Evolutionary conservation across 2,797 vertebrate genomes (phyloP), one percentile per base, ranked within the genome.

Genomic region (Enteromius argenteus): DNA sequence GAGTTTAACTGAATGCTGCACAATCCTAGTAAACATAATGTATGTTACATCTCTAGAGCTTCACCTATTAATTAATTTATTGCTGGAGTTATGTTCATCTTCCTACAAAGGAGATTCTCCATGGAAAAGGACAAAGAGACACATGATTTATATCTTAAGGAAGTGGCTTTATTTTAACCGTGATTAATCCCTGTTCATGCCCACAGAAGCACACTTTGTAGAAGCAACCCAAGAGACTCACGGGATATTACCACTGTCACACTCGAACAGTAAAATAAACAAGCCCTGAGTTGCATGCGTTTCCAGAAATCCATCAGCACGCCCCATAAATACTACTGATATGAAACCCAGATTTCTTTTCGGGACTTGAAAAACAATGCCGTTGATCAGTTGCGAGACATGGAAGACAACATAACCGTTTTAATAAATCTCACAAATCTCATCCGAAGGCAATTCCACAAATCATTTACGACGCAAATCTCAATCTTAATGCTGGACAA

Each of bases 71-170:
- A 79, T 92, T 90, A 87, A 89, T 91, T 91, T 49, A 49, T 94
- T 92, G 89, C 90, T 88, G 79, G 87, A 92, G 90, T 93, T 90
- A 92, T 91, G 90, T 92, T 92, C 89, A 92, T 89, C 85, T 89
- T 44, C 19, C 27, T 2, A 51, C 21, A 82, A 73, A 75, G 44
- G 30, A 56, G 30, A 56, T 32, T 44, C n/a, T 67, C 32, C 13
- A 21, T 7, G 51, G 62, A 60, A 81, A 67, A 32, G 60, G 44
- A 39, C n/a, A 39, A 83, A 67, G 49, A 76, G 21, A 42, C 72
- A 68, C 37, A 21, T 19, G 27, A 21, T 35, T 32, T 82, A 56
- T 79, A 77, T 73, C 62, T 60, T 37, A 46, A 66, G n/a, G 8
- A 83, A 42, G 64, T 53, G 67, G 78, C 78, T 93, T 92, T 91